Conservation (phyloP, 2,113 vertebrate species). For the Odontophorus gujanensis region DNA sequence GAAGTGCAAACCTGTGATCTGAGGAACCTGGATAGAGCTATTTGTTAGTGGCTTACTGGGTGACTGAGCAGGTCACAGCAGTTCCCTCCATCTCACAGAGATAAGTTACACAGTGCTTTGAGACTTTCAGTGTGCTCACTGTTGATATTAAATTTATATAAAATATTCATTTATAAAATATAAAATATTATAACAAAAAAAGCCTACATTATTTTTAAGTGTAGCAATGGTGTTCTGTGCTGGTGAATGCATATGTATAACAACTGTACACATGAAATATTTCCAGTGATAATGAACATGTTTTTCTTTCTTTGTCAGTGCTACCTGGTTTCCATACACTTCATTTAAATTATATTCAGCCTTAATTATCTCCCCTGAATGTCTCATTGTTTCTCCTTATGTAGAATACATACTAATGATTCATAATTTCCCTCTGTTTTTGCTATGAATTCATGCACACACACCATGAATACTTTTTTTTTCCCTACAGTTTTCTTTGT, state of each 20-base stretch:
- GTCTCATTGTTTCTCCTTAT: background rate
- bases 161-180: background rate
- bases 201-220: background rate
- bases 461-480: background rate
- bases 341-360: conserved; percentile 24
- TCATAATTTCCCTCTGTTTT: background rate
- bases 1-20: background rate
- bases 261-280: background rate
- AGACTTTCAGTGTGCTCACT: background rate
- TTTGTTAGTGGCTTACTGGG: background rate
- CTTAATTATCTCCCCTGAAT: conserved; percentile 25
- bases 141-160: background rate
- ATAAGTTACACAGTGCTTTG: conserved; percentile 5
- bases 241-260: background rate
- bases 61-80: background rate
- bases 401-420: background rate
- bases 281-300: background rate
- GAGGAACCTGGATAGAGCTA: background rate
- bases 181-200: background rate
- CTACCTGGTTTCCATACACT: background rate
- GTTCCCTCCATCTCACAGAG: background rate
- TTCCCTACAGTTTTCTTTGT: background rate
- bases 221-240: background rate
- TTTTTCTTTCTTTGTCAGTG: conserved; percentile 4
- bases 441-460: background rate